phyloP scores from a whole-genome alignment of 2,888 invertebrate species.

The Macaria liturata region DNA sequence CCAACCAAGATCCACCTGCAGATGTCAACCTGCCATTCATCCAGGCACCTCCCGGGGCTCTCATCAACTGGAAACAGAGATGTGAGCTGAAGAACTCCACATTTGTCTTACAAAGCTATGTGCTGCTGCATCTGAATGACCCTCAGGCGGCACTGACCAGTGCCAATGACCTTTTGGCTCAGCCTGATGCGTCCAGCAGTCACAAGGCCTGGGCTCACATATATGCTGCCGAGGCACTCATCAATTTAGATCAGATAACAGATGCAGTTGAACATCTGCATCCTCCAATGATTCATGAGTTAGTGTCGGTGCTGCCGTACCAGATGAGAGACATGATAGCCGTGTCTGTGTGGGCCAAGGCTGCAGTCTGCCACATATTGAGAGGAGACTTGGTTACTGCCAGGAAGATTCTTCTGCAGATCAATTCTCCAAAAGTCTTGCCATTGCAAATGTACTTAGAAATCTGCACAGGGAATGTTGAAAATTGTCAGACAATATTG shows the following conservation, averaged over 20 bases:
- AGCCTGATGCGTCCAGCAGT: conserved; percentile 82
- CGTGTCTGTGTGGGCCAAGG: conserved; percentile 79
- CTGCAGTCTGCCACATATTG: conserved; percentile 76
- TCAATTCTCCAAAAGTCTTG: conserved; percentile 73
- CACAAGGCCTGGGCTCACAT: conserved; percentile 92
- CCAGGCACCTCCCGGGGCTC: conserved; percentile 85
- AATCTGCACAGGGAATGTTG: conserved; percentile 78
- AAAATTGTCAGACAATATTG: conserved; percentile 74
- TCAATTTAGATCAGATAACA: conserved; percentile 90
- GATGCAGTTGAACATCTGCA: conserved; percentile 94
- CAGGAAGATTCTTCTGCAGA: conserved; percentile 74
- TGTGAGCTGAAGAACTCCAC: conserved; percentile 86
- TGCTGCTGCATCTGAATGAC: conserved; percentile 92
- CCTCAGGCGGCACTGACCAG: conserved; percentile 90
- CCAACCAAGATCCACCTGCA: conserved; percentile 75
- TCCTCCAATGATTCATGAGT: conserved; percentile 86
- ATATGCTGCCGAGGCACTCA: conserved; percentile 94
- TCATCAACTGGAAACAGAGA: conserved; percentile 84
- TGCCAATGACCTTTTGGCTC: conserved; percentile 88
- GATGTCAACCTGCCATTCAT: conserved; percentile 60
- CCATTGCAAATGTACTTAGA: conserved; percentile 84
- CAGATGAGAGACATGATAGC: conserved; percentile 76
- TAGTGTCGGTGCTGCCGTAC: conserved; percentile 70
- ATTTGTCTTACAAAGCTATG: conserved; percentile 92
- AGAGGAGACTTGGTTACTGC: conserved; percentile 75